Base-by-base conservation (phyloP, 2,113 vertebrate species). In the Ctenodactylus gundi region DNA sequence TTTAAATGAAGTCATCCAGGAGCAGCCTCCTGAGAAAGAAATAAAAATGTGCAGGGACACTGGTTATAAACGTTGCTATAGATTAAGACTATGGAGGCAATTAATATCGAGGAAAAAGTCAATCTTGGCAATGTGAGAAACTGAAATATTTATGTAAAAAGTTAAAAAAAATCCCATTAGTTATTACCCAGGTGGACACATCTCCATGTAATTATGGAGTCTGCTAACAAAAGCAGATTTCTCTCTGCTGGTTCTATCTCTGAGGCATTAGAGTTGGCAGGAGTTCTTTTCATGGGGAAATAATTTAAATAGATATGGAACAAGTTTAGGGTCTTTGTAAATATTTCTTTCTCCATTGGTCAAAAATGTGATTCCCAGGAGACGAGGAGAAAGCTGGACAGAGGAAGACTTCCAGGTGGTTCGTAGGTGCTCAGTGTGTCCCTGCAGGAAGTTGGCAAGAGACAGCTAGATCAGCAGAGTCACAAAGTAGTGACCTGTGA, bases 281-380 rank as follows among this genome's bases (percentile, higher is more conserved):
- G 82, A 70, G 62, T 72, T 95, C 95, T 95, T 94, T 97, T 97
- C 94, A 92, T 51, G 93, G 88, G 90, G 90, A 97, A 96, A 90
- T 95, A 92, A 97, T 97, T 96, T 97, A 96, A 96, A 97, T 95
- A 95, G 95, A 97, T 82, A 73, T 83, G 49, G 93, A 80, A 85
- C 3, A 62, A 94, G 94, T 91, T 90, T 92, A 92, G 91, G 94
- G 96, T 88, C 83, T 85, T 64, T 93, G 67, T 53, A 87, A 94
- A 83, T 90, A 95, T 81, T 78, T 88, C 90, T 77, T 83, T 88
- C 85, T 93, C 91, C 46, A 1, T 78, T 72, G 93, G 96, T 96
- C 44, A 93, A 81, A 93, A 91, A 44, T 70, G 39, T 31, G 67
- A 81, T 25, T 94, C 67, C 81, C 39, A 11, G 23, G 75, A 68